A percentile compares a stretch with the other conserved stretches of the same genome.
phyloP scores from a whole-genome alignment of 2,888 invertebrate genomes.

The Cordilura impudica region DNA sequence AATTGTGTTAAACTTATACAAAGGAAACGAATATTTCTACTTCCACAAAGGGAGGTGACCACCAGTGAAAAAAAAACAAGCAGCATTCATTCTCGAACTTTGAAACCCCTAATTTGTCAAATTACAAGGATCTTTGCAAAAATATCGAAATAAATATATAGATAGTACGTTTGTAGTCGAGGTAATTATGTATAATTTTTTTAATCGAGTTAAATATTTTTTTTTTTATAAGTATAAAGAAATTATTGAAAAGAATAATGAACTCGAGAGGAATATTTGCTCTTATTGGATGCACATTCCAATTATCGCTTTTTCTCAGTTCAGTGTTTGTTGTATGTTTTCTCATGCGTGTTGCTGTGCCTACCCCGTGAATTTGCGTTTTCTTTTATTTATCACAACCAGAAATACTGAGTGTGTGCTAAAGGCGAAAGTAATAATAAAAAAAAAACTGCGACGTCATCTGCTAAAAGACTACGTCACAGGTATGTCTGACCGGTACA shows the following conservation, averaged over 20 bases:
- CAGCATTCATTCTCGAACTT: slow-evolving; percentile 53
- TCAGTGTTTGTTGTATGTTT: slow-evolving; percentile 26
- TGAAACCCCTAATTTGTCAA: slow-evolving; percentile 50
- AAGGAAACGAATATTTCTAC: background rate
- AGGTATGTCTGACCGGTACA: slow-evolving; percentile 19
- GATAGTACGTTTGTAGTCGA: slow-evolving; percentile 4
- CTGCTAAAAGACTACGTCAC: slow-evolving; percentile 27
- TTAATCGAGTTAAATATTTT: slow-evolving; percentile 8
- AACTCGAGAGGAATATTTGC: slow-evolving; percentile 3
- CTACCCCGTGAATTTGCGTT: slow-evolving; percentile 56
- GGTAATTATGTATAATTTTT: slow-evolving; percentile 23
- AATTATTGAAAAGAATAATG: background rate
- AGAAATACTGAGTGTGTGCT: slow-evolving; percentile 1
- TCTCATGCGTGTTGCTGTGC: slow-evolving; percentile 1
- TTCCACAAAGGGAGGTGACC: slow-evolving; percentile 43
- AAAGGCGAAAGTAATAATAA: slow-evolving; percentile 6
- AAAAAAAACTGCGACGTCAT: slow-evolving; percentile 34
- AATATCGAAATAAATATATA: background rate
- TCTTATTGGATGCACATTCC: slow-evolving; percentile 45
- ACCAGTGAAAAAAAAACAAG: background rate
- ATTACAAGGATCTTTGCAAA: slow-evolving; percentile 53
- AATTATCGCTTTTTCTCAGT: slow-evolving; percentile 55
- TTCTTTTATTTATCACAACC: slow-evolving; percentile 15
- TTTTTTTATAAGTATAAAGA: background rate
- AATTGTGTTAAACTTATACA: background rate